Conservation (phyloP, 2,797 vertebrate genomes). For the Pangasius krempfi region DNA sequence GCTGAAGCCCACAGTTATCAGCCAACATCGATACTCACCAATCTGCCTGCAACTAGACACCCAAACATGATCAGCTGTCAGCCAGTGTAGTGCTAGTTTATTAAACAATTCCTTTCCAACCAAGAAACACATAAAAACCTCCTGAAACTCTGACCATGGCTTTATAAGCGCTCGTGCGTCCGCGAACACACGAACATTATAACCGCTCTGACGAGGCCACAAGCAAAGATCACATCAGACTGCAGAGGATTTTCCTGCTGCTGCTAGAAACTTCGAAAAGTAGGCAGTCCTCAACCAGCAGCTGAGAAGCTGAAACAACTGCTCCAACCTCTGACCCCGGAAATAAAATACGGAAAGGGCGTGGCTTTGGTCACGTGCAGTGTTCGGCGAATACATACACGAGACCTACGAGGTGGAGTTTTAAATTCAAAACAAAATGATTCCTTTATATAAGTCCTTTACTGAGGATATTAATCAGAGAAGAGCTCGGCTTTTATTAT, state of each 20-base stretch:
- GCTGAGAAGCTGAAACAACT: neutral
- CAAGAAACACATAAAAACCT: neutral
- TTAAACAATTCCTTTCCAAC: neutral
- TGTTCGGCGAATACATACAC: neutral
- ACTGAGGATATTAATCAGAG: neutral
- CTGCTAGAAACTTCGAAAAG: constrained; percentile 48
- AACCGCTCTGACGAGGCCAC: too few species aligned
- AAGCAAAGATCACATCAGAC: neutral
- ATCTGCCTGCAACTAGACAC: constrained; percentile 75
- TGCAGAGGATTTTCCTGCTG: neutral
- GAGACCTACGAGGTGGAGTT: neutral
- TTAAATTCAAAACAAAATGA: neutral
- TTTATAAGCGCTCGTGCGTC: neutral
- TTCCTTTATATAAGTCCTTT: neutral
- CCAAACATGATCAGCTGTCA: constrained; percentile 71
- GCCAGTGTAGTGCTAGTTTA: neutral
- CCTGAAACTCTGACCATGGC: neutral
- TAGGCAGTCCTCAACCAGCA: neutral
- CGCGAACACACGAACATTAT: neutral
- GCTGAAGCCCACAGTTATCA: neutral
- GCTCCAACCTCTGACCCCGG: constrained; percentile 31
- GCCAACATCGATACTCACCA: constrained; percentile 57
- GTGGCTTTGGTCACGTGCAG: neutral
- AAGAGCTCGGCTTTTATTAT: too few species aligned
- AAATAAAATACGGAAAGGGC: constrained; percentile 35